phyloP scores from a whole-genome alignment of 92 coral and sea anemone genomes.

The Siderastrea radians region DNA sequence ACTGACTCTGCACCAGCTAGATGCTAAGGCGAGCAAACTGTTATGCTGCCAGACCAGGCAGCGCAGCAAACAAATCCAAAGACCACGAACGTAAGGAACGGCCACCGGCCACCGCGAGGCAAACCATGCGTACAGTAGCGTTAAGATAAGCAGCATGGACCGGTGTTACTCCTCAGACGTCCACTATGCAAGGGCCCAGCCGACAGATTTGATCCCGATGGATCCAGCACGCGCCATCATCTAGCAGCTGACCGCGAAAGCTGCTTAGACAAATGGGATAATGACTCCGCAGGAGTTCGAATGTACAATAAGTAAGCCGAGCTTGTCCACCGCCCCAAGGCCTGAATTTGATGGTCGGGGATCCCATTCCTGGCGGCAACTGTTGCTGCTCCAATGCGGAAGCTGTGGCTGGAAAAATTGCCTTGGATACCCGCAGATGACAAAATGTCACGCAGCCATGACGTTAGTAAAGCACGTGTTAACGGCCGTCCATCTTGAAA shows the following conservation, averaged over 20 bases:
- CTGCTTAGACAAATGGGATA: slow-evolving; percentile 1
- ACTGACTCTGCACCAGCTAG: too few species aligned
- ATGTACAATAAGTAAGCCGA: slow-evolving; percentile 25
- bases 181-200: not conserved
- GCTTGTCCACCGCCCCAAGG: slow-evolving; percentile 35
- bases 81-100: not conserved
- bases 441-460: slow-evolving; percentile 4
- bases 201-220: not conserved
- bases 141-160: not conserved
- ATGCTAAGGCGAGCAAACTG: too few species aligned
- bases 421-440: not conserved
- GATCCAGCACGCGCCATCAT: not conserved
- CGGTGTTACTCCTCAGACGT: too few species aligned
- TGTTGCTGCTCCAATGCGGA: slow-evolving; percentile 15
- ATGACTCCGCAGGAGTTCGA: not conserved
- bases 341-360: slow-evolving; percentile 19
- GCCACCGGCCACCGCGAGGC: not conserved
- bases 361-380: slow-evolving; percentile 24
- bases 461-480: not conserved
- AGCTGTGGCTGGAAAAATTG: slow-evolving; percentile 12
- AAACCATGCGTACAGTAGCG: not conserved
- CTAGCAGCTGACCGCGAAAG: not conserved
- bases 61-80: not conserved
- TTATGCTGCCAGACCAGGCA: not conserved
- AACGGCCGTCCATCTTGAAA: not conserved